Conservation (phyloP, 2,113 vertebrate species). For the Talpa occidentalis region DNA sequence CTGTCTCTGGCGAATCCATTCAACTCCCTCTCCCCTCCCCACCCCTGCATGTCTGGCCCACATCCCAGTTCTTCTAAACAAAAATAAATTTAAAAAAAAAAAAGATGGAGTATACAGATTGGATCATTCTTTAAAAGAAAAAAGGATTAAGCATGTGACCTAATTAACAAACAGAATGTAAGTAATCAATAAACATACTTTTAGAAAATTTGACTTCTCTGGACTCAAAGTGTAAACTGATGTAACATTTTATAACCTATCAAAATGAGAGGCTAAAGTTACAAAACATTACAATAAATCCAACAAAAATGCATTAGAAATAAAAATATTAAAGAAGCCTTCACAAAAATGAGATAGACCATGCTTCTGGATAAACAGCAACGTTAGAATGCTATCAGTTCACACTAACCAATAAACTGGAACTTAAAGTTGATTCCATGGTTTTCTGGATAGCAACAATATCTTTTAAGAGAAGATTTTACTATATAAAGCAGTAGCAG, state of each 20-base stretch:
- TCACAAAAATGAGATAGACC: not conserved
- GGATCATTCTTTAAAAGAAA: not conserved
- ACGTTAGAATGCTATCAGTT: not conserved
- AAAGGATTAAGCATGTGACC: not conserved
- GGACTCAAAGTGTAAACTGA: slow-evolving; percentile 38
- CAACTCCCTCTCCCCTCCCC: too few relatives aligned
- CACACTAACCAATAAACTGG: slow-evolving; percentile 7
- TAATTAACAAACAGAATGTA: not conserved
- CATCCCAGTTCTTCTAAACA: too few relatives aligned
- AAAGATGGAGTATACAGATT: too few relatives aligned
- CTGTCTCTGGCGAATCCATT: too few relatives aligned
- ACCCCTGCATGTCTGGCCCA: too few relatives aligned
- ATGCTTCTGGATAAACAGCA: not conserved
- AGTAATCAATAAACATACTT: slow-evolving; percentile 28
- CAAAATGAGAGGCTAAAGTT: slow-evolving; percentile 29
- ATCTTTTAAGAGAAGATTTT: not conserved
- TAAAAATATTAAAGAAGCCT: slow-evolving; percentile 29
- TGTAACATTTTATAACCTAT: slow-evolving; percentile 35
- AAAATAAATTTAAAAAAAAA: too few relatives aligned
- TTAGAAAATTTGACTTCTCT: not conserved
- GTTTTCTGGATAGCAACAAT: slow-evolving; percentile 14
- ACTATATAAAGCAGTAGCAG: not conserved
- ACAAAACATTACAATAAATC: slow-evolving; percentile 24
- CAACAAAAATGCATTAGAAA: slow-evolving; percentile 29
- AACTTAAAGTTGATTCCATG: not conserved